phyloP scores from a whole-genome alignment of 2,888 invertebrate genomes.

The Poecilobothrus nobilitatus region DNA sequence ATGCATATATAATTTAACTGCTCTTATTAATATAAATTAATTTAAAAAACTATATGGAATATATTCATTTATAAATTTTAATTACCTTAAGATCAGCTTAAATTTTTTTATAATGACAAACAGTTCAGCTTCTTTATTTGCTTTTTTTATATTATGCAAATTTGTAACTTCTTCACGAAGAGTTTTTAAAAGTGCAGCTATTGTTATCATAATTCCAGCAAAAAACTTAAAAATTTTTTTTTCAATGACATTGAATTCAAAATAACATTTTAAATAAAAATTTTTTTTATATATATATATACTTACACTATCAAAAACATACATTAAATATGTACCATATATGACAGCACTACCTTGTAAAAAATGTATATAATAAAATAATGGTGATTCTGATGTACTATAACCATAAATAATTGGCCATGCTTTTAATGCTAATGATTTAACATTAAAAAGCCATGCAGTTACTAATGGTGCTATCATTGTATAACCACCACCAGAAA shows the following conservation, averaged over 20 bases:
- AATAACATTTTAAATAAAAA: too few relatives aligned
- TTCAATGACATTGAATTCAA: background rate
- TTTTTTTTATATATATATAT: background rate
- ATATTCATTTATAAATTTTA: too few relatives aligned
- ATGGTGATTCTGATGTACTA: background rate
- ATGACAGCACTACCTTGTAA: background rate
- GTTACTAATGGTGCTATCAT: background rate
- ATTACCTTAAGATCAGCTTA: background rate
- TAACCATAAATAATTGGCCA: background rate
- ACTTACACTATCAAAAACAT: background rate
- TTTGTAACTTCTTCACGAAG: background rate
- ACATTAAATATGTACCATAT: background rate
- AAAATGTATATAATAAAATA: constrained; percentile 3
- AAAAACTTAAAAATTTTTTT: constrained; percentile 3
- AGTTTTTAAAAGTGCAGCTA: background rate
- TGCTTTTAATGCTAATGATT: background rate
- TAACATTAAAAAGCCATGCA: background rate
- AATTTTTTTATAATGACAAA: background rate
- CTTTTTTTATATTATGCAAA: background rate
- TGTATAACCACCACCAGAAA: background rate
- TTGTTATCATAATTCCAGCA: background rate
- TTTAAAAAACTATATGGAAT: too few relatives aligned
- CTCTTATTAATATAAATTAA: too few relatives aligned
- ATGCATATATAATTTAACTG: too few relatives aligned
- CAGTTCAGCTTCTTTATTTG: background rate